Base-by-base conservation (phyloP, 2,113 vertebrate species). In the Probosciger aterrimus region DNA sequence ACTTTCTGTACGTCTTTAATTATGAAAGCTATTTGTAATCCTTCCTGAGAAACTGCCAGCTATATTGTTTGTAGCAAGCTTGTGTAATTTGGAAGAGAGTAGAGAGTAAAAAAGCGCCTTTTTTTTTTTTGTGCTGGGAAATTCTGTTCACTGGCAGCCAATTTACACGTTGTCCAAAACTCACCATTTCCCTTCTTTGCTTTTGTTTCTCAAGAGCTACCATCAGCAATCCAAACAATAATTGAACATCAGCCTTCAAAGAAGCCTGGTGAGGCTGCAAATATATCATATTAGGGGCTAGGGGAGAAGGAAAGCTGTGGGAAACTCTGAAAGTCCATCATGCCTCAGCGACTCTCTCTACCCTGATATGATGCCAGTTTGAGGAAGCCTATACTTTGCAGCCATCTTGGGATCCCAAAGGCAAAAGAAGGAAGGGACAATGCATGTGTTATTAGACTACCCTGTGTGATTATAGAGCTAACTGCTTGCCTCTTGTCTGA, bases 151-250 rank as follows among this genome's bases (percentile, higher is more conserved):
- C 9, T 22, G 39, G 18, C 65, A 91, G 86, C 83, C 84, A 94
- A 92, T 46, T 95, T 83, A 64, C 11, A 69, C 14, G 15, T 77
- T 74, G 68, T 91, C 92, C 84, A 50, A 93, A 88, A 91, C 67
- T 95, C 52, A 60, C 43, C 37, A 23, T 85, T 91, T 91, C 30
- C 55, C 35, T 82, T 78, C 70, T 71, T 47, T 85, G 43, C 65
- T 69, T 68, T 33, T 52, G 9, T 76, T 92, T 92, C 71, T 83
- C 41, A n/a, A 67, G 81, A 86, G 71, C 16, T 30, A 2, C 7
- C 1, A 55, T 39, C 60, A 67, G 25, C 55, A 64, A 50, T 74
- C 52, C 65, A 50, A 79, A 27, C 39, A 23, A n/a, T 47, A 78
- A 47, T 46, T 68, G 69, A 71, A 69, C 57, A 52, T 71, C 47